Percentiles rank a stretch among this genome's conserved stretches.
These are phyloP conservation scores for Spodoptera picta DNA, from an alignment of 2,888 invertebrate species.

Conservation along the genomic window DNA sequence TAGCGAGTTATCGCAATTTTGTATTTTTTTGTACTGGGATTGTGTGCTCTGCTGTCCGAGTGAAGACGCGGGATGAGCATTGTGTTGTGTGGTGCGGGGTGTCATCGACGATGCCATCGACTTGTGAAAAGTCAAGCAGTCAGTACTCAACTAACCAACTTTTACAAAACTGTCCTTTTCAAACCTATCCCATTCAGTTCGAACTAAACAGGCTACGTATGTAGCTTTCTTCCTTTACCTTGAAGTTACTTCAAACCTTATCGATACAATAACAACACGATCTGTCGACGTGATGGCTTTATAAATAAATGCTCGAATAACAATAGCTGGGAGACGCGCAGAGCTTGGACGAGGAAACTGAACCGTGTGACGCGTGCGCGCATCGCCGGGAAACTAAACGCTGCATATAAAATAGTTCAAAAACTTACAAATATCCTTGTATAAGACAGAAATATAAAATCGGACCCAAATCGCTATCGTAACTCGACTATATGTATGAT, in stretches of 20 bases:
- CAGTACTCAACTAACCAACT: constrained; percentile 11
- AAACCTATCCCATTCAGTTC: neutral
- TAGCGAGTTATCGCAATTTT: constrained; percentile 49
- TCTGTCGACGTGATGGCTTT: constrained; percentile 25
- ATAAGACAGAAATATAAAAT: constrained; percentile 87
- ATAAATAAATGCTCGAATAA: constrained; percentile 42
- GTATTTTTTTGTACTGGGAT: constrained; percentile 78
- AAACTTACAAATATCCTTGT: constrained; percentile 84
- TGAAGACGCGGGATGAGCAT: constrained; percentile 34
- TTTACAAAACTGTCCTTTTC: constrained; percentile 1
- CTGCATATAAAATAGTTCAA: constrained; percentile 81
- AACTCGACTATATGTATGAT: constrained; percentile 85
- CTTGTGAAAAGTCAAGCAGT: constrained; percentile 24
- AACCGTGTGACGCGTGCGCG: constrained; percentile 57
- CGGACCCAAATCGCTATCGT: constrained; percentile 84
- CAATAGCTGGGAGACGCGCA: constrained; percentile 67
- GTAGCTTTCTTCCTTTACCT: neutral
- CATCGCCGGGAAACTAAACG: constrained; percentile 60
- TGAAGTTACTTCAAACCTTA: constrained; percentile 7
- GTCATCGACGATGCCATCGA: constrained; percentile 1
- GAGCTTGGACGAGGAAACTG: constrained; percentile 69
- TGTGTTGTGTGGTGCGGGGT: constrained; percentile 11
- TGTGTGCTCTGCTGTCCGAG: constrained; percentile 82
- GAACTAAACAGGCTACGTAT: no score
- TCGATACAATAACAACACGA: constrained; percentile 27